Evolutionary conservation across 2,113 vertebrate species (phyloP), one percentile per base, ranked within the genome.

Genomic region (Petromus typicus): DNA sequence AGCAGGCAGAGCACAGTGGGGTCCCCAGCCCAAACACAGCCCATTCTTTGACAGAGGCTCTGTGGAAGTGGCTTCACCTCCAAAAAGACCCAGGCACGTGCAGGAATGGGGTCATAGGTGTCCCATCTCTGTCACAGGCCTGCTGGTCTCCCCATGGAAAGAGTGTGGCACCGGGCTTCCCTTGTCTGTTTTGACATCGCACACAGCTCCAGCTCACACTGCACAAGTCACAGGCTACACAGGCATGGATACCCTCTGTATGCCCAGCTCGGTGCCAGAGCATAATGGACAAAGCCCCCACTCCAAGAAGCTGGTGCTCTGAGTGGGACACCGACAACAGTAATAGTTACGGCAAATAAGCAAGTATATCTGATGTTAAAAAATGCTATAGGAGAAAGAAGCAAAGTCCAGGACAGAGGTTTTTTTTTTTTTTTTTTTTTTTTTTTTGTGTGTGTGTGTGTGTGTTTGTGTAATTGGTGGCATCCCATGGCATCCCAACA

Each of bases 91-190:
- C 43, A 0, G 6, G 73, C 5, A 43, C 43, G 23, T 43, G 69
- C 69, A 11, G 37, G 69, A 11, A 40, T 4, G 23, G 37, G 37
- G 12, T 37, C 69, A 25, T 3, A 1, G 1, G 14, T 13, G 4
- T 67, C 32, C 64, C 64, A 7, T 34, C 66, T 48, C 61, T 64
- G 2, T 25, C 48, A 2, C 8, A 5, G 75, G 5, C 0, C 78
- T 0, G 59, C 30, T 0, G 0, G n/a, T 0, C 3, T 2, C 51
- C 1, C 4, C 2, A 13, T 5, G 5, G 1, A 0, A 0, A 3
- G 14, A 20, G 57, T 1, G 25, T 27, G 54, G 34, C 11, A 18
- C 57, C 51, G 34, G 5, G 40, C 30, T 48, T 48, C 13, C 43
- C 73, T 13, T 40, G 61, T 14, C 37, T 10, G 0, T 32, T n/a